A percentile compares a stretch with the other conserved stretches of the same genome.
Evolutionary conservation across 92 coral and sea anemone species (phyloP).

Genomic region (Metridium senile): DNA sequence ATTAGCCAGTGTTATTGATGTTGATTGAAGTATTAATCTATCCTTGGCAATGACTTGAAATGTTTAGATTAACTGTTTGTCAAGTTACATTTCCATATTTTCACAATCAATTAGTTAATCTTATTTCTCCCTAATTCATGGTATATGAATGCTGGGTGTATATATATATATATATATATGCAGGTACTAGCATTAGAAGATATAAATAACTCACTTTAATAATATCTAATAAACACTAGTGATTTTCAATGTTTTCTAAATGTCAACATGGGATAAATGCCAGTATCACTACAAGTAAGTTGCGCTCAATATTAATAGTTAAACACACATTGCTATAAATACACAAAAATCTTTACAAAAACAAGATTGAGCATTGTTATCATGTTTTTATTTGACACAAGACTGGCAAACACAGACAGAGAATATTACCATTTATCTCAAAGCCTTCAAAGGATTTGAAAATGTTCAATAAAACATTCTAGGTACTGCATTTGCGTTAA

Average conservation of each 20-base stretch:
- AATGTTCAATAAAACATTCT: constrained; percentile 5
- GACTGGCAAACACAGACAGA: too few relatives aligned
- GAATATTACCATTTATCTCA: constrained; percentile 19
- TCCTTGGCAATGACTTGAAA: not conserved
- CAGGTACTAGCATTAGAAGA: not conserved
- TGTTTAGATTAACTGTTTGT: constrained; percentile 1
- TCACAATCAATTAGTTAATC: not conserved
- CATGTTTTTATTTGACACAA: not conserved
- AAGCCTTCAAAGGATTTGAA: not conserved
- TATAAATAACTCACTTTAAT: too few relatives aligned
- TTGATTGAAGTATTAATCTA: not conserved
- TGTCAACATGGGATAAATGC: constrained; percentile 4
- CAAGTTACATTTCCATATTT: not conserved
- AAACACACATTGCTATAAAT: too few relatives aligned
- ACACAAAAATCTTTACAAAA: not conserved
- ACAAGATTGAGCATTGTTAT: not conserved
- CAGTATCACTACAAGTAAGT: not conserved
- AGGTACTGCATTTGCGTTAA: not conserved
- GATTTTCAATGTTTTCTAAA: not conserved
- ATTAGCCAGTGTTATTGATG: not conserved
- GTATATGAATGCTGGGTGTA: too few relatives aligned
- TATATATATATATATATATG: too few relatives aligned
- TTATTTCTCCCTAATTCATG: not conserved
- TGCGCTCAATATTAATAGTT: too few relatives aligned
- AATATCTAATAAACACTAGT: not conserved